Evolutionary conservation across 2,888 invertebrate genomes (phyloP).

Genomic region (Mesoligia furuncula): DNA sequence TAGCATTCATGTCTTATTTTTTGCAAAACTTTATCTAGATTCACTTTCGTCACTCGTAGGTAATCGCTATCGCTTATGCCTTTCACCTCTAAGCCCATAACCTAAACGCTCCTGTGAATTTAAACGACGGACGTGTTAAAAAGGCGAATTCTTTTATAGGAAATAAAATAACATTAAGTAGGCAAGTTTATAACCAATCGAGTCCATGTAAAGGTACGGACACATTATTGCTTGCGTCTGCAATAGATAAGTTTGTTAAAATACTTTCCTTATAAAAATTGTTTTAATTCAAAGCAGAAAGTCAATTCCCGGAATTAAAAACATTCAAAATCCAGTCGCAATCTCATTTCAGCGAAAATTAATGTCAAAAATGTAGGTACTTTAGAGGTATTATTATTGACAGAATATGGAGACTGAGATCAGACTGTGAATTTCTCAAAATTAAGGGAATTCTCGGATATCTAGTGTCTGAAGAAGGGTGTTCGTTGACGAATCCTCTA

Average conservation of each 20-base stretch:
- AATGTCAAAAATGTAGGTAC: no score
- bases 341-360: no score
- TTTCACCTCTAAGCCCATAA: constrained; percentile 39
- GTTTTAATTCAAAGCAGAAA: neutral
- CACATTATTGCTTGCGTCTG: constrained; percentile 16
- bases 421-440: neutral
- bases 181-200: constrained; percentile 70
- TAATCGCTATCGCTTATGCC: constrained; percentile 27
- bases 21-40: no score
- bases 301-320: no score
- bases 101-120: constrained; percentile 75
- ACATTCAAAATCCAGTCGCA: no score
- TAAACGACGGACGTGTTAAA: constrained; percentile 81
- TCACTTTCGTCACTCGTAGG: neutral
- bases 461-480: neutral
- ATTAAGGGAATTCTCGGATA: neutral
- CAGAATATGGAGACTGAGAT: neutral
- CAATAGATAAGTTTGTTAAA: neutral
- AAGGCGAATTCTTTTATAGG: constrained; percentile 74
- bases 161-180: constrained; percentile 76
- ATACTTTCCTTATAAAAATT: neutral
- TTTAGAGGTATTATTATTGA: neutral
- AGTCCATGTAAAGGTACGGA: constrained; percentile 49
- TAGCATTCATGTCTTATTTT: neutral
- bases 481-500: neutral